These are phyloP conservation scores for Meriones unguiculatus DNA, from an alignment of 2,113 vertebrate genomes.

Conservation along the genomic window DNA sequence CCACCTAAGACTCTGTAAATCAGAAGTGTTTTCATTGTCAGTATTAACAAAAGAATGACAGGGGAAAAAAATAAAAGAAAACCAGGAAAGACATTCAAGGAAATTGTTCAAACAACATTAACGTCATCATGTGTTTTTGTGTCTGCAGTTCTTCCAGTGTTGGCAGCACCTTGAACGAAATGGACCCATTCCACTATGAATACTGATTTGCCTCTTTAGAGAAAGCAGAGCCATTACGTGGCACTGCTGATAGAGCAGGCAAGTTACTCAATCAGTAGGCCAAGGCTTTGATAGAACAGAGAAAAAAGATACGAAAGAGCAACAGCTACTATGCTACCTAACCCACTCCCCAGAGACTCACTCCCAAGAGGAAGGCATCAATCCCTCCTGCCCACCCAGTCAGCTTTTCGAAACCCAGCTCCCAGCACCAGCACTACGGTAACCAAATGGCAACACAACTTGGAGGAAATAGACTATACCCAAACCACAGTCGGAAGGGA, in stretches of 20 bases:
- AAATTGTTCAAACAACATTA: not conserved
- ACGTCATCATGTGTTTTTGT: not conserved
- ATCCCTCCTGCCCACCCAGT: not conserved
- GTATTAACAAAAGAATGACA: not conserved
- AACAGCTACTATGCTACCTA: no score
- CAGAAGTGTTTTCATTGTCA: not conserved
- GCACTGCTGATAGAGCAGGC: not conserved
- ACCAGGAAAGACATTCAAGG: not conserved
- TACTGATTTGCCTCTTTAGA: conserved; percentile 9
- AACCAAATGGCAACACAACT: not conserved
- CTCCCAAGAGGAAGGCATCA: not conserved
- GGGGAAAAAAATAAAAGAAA: not conserved
- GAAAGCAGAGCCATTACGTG: not conserved
- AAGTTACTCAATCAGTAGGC: not conserved
- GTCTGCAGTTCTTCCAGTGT: conserved; percentile 25
- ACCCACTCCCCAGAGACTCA: not conserved
- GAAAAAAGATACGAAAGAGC: not conserved
- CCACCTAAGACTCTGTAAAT: not conserved
- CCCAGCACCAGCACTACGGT: not conserved
- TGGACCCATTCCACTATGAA: not conserved
- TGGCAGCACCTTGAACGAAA: not conserved
- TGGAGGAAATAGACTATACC: not conserved
- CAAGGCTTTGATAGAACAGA: not conserved
- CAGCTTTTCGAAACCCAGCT: not conserved
- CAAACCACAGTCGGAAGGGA: not conserved